A percentile compares a stretch with the other conserved stretches of the same genome.
These are phyloP conservation scores for Erebia epiphron DNA, from an alignment of 2,888 invertebrate species.

Conservation along the genomic window DNA sequence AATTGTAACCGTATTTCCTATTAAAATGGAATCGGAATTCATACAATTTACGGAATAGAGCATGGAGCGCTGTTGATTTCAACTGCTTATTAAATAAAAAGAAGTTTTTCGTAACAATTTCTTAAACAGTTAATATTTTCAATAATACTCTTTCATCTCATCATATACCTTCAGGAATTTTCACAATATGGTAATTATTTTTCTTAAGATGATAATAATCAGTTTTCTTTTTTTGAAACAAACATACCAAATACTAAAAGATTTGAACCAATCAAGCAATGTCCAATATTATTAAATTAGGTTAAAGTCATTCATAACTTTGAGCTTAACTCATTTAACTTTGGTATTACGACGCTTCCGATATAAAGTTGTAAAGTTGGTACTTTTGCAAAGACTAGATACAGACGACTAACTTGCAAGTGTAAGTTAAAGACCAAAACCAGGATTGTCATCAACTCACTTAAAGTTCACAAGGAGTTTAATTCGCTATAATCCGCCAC, in stretches of 20 bases:
- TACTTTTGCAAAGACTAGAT: slow-evolving; percentile 15
- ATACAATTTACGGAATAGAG: background rate
- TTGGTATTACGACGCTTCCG: slow-evolving; percentile 3
- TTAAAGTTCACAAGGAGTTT: background rate
- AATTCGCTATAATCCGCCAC: no score
- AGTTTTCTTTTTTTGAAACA: background rate
- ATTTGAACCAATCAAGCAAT: slow-evolving; percentile 49
- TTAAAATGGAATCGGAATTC: no score
- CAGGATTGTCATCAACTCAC: background rate
- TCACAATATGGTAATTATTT: no score
- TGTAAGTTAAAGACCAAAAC: slow-evolving; percentile 1
- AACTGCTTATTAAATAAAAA: no score
- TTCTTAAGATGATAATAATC: no score
- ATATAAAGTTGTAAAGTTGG: slow-evolving; percentile 7
- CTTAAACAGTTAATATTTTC: no score
- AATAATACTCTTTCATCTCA: no score
- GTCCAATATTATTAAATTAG: slow-evolving; percentile 53
- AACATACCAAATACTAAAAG: slow-evolving; percentile 24
- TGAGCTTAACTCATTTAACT: slow-evolving; percentile 27
- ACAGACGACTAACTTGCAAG: background rate
- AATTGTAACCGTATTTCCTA: no score
- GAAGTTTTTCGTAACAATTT: no score
- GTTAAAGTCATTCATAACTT: slow-evolving; percentile 50
- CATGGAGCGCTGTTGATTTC: background rate
- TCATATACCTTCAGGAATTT: no score